Base-by-base conservation (phyloP, 2,888 invertebrate genomes). In the Papilio elwesi region DNA sequence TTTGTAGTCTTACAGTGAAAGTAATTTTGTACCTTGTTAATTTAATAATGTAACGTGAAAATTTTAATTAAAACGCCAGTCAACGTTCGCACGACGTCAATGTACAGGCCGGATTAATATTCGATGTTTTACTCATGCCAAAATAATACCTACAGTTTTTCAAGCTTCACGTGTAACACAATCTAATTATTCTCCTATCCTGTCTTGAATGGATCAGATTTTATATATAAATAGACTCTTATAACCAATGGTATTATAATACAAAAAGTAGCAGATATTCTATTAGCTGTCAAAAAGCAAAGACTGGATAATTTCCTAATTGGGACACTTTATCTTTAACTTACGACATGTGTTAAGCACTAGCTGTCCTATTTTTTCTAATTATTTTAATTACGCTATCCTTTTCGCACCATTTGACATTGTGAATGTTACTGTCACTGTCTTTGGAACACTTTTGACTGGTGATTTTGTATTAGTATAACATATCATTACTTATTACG, bases 61-160 rank as follows among this genome's bases (percentile, higher is more conserved):
- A 68, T 72, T 72, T 72, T 72, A 72, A 72, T 72, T 68, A 72
- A 68, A 64, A 68, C 16, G 64, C 49, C 63, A 68, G 38, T 68
- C 63, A 55, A 63, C 63, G 52, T 36, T 49, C 55, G 13, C 15
- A 11, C 15, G 10, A 26, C 43, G 52, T 13, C 26, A 66, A 11
- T 16, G 36, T 11, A 59, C 26, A 43, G 52, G 53, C 49, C n/a
- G 51, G 13, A 66, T 71, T 59, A 59, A 59, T 47, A 59, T 59
- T 71, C 36, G 26, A 53, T 52, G 10, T 62, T 62, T 62, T 62
- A 62, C 47, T 65, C 13, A 49, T 8, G 48, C 26, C 47, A 53
- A 51, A 55, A 15, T n/a, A 15, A n/a, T 63, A 63, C 15, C 3
- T 64, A 64, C 63, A 38, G 38, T 38, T 59, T 48, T 64, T 48